Evolutionary conservation across 2,113 vertebrate genomes (phyloP).

Genomic region (Gadus chalcogrammus): DNA sequence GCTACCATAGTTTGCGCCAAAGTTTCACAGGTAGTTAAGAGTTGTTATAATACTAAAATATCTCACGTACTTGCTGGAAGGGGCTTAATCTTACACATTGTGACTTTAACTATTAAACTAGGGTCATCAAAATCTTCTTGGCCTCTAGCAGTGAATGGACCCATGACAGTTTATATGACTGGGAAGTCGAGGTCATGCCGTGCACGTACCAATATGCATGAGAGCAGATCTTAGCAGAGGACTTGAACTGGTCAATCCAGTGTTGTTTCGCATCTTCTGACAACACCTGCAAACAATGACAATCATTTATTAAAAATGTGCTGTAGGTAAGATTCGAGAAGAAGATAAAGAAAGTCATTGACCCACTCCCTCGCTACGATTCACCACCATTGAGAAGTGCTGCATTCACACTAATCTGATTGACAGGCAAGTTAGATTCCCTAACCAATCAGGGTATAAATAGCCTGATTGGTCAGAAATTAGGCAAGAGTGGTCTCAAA

Average conservation of each 20-base stretch:
- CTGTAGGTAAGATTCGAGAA: too few relatives aligned
- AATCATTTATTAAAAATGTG: too few relatives aligned
- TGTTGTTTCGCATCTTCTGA: slow-evolving; percentile 91
- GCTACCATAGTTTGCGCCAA: too few relatives aligned
- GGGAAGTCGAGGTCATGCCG: too few relatives aligned
- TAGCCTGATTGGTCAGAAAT: neutral
- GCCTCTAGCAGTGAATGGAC: neutral
- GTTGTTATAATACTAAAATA: too few relatives aligned
- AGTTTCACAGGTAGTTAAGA: too few relatives aligned
- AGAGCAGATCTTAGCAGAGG: slow-evolving; percentile 90
- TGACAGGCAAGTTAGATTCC: neutral
- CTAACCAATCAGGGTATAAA: neutral
- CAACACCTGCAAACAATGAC: slow-evolving; percentile 73
- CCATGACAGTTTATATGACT: neutral
- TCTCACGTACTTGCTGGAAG: too few relatives aligned
- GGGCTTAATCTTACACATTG: too few relatives aligned
- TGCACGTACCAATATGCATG: slow-evolving; percentile 91
- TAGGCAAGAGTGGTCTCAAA: neutral
- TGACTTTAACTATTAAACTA: neutral
- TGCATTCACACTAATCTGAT: neutral
- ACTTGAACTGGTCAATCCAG: slow-evolving; percentile 93
- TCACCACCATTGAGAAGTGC: too few relatives aligned
- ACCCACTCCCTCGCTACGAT: too few relatives aligned
- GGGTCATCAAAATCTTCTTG: neutral
- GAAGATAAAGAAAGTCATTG: too few relatives aligned